Evolutionary conservation across 2,797 vertebrate genomes (phyloP), one percentile per base, ranked within the genome.

Genomic region (Chaetodon trifasciatus): DNA sequence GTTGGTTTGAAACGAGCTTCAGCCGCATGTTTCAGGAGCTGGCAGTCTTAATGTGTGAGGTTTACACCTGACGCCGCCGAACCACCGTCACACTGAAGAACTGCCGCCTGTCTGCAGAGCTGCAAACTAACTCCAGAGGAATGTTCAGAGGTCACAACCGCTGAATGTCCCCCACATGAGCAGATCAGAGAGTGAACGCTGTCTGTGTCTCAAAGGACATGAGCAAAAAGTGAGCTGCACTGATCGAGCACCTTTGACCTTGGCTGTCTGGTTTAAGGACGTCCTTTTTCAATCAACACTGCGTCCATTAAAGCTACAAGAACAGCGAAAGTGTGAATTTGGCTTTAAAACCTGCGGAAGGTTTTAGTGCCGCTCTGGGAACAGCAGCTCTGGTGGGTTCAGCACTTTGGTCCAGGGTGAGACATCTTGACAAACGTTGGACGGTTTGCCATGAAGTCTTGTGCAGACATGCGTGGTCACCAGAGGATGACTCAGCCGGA

Each of bases 61-160:
- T n/a, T 40, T 9, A 13, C 16, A 32, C 46, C 13, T 23, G 46
- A 37, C 4, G 28, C 52, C 44, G 53, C 44, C 52, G 57, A 44
- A 21, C 6, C 13, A 19, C 4, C 23, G 19, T 63, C 55, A 62
- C 28, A 35, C 21, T 37, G 13, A 42, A 68, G 11, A 62, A 69
- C 0, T 3, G 6, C 19, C 40, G 0, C 21, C 6, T 64, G 9
- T n/a, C 0, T 12, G 8, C 44, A 4, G 1, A 37, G 50, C 21
- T 24, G 16, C 6, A 17, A 35, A 44, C 32, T 3, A 53, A 19
- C 35, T 65, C 0, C 2, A 13, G 19, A 60, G 42, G 55, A 11
- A 24, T 1, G 28, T 39, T 24, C 32, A 56, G 11, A 24, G 42
- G 56, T 57, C 23, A 62, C 32, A 69, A 19, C n/a, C 21, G 57